Evolutionary conservation across 2,888 invertebrate genomes (phyloP).

Genomic region (Corbicula japonica): DNA sequence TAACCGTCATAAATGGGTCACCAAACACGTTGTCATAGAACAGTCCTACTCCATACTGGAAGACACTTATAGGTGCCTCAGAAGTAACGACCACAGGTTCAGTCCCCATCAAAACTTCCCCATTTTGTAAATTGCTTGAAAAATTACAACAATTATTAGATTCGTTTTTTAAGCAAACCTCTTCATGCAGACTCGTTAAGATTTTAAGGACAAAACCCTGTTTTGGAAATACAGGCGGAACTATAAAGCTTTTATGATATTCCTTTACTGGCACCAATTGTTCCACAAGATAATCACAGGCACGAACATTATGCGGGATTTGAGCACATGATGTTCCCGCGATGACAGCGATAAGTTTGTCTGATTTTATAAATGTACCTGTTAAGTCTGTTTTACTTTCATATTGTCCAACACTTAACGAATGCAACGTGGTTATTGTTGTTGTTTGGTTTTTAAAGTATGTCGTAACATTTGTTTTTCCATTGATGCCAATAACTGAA

Average conservation of each 20-base stretch:
- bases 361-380: neutral
- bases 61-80: neutral
- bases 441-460: neutral
- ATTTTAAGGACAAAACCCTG: slow-evolving; percentile 1
- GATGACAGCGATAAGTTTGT: slow-evolving; percentile 6
- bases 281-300: neutral
- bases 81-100: slow-evolving; percentile 6
- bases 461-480: neutral
- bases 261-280: slow-evolving; percentile 8
- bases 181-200: neutral
- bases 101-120: slow-evolving; percentile 3
- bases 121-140: neutral
- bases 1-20: neutral
- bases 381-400: slow-evolving; percentile 5
- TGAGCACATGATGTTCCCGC: slow-evolving; percentile 8
- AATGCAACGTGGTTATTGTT: neutral
- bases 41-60: slow-evolving; percentile 10
- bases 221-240: neutral
- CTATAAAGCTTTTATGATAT: neutral
- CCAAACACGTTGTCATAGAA: neutral
- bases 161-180: neutral
- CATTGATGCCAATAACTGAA: neutral
- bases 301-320: neutral
- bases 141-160: neutral
- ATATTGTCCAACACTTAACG: neutral